Base-by-base conservation (phyloP, 1,140 invertebrate species). In the Xylocopa sonorina region DNA sequence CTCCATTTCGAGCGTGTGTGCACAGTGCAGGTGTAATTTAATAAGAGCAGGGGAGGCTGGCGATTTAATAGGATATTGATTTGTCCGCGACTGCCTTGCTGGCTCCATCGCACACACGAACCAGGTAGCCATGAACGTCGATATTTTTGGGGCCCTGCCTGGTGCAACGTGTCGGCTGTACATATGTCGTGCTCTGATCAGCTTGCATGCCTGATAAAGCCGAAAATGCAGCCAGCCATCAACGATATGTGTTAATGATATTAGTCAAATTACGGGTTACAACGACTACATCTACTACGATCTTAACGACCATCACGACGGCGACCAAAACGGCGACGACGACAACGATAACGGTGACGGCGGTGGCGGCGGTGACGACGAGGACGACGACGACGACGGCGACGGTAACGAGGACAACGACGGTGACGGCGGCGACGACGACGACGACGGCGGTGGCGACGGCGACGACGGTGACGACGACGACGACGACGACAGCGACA, bases 121-220 rank as follows among this genome's bases (percentile, higher is more conserved):
- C 82, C 80, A 83, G 83, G 84, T 88, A 89, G 89, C 88, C 89
- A 91, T 91, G 90, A 89, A 91, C 87, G 89, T 91, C 90, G 90
- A 91, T 91, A 91, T 91, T 91, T 91, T 91, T 90, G 90, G 90
- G 90, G 89, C 90, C 91, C 89, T 88, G 83, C 84, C 81, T 82
- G 86, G 62, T 72, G 72, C 72, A 83, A 68, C 82, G 78, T 87
- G 81, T 86, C 79, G 87, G 77, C 78, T 80, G 60, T 71, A 55
- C 75, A 71, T 78, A 77, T 86, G 84, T 80, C 81, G 82, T 87
- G 72, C 81, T 76, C 78, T 57, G 77, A 58, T 80, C 74, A 82
- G 78, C 78, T 69, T 77, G 78, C 85, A 83, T 83, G 89, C 88
- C 89, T 88, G 89, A 89, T 89, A 85, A 79, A 84, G 86, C 87